phyloP scores from a whole-genome alignment of 1,140 invertebrate species.

The Neodiprion virginianus region DNA sequence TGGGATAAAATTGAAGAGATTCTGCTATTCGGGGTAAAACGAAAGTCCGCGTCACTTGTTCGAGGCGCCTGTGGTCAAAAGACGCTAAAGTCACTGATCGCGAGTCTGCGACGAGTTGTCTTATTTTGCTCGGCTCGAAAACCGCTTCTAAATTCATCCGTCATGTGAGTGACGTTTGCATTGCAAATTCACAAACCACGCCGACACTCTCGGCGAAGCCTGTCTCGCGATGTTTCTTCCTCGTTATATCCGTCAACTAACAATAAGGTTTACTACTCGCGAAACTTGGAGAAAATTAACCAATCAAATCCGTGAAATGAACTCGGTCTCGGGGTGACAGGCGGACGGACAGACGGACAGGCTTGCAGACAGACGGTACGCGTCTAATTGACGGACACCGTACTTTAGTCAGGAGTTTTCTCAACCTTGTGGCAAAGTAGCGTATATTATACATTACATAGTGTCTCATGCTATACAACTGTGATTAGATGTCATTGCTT shows the following conservation, averaged over 20 bases:
- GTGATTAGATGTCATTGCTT: too few species aligned
- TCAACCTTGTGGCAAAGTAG: too few species aligned
- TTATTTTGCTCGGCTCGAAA: neutral
- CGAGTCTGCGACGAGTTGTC: too few species aligned
- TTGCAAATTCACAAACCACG: neutral
- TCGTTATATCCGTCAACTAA: neutral
- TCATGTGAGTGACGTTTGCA: constrained; percentile 4
- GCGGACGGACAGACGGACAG: neutral
- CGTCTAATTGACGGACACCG: neutral
- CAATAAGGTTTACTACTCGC: neutral
- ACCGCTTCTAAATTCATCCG: neutral
- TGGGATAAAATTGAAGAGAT: too few species aligned
- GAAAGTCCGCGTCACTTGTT: too few species aligned
- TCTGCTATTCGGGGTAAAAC: too few species aligned
- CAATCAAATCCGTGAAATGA: neutral
- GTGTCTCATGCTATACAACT: too few species aligned
- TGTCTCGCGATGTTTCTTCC: neutral
- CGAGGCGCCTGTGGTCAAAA: too few species aligned
- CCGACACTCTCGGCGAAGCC: neutral
- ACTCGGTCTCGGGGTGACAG: neutral
- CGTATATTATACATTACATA: too few species aligned
- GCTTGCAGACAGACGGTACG: neutral
- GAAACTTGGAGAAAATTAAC: constrained; percentile 2
- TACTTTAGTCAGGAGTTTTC: neutral
- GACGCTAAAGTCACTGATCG: too few species aligned